Conservation (phyloP, 2,113 vertebrate genomes). For the Hippocampus mohnikei region DNA sequence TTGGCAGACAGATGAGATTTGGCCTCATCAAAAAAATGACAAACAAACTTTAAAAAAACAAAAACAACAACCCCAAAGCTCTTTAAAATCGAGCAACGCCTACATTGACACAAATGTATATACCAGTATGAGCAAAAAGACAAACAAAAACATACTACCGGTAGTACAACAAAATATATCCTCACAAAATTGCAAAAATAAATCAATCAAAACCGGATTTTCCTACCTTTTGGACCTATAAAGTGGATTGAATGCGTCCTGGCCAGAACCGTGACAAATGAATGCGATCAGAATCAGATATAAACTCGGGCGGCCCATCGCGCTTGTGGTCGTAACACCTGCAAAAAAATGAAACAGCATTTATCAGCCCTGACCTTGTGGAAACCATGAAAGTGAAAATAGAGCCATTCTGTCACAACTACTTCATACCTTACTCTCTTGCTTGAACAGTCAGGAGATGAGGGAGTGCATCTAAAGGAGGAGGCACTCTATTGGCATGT, state of each 20-base stretch:
- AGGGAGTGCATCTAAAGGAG: not conserved
- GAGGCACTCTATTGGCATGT: slow-evolving; percentile 17
- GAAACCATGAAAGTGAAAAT: not conserved
- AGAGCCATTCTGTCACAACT: not conserved
- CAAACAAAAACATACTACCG: not conserved
- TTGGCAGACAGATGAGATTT: too few relatives aligned
- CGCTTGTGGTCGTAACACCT: slow-evolving; percentile 41
- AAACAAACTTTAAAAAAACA: too few relatives aligned
- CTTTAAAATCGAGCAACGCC: too few relatives aligned
- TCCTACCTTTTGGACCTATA: slow-evolving; percentile 79
- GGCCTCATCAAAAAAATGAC: too few relatives aligned
- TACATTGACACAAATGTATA: too few relatives aligned
- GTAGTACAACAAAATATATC: not conserved
- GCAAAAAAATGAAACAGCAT: slow-evolving; percentile 13
- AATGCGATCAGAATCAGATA: slow-evolving; percentile 72
- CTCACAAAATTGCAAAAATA: not conserved
- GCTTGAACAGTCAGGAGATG: not conserved
- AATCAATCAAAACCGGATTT: not conserved
- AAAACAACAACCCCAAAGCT: too few relatives aligned
- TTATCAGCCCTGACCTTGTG: not conserved
- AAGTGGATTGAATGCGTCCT: slow-evolving; percentile 69
- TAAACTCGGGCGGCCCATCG: slow-evolving; percentile 75
- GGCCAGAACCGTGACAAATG: slow-evolving; percentile 71
- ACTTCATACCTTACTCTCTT: not conserved
- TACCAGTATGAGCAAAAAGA: too few relatives aligned